Evolutionary conservation across 30 jellyfish, hydroid and myxozoan genomes (phyloP).

Genomic region (Turritopsis dohrnii): DNA sequence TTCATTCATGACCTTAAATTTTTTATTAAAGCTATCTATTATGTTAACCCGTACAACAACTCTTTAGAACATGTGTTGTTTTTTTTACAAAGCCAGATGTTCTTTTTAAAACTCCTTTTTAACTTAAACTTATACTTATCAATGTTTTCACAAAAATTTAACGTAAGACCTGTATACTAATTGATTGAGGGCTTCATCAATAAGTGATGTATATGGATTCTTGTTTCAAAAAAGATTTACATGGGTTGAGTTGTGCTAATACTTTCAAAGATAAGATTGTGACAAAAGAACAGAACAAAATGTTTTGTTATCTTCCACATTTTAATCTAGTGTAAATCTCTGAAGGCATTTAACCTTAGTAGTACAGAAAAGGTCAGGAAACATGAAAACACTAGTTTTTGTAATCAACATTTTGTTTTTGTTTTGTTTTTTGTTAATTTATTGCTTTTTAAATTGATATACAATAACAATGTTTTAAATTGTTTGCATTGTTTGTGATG

Average conservation of each 20-base stretch:
- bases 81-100: background rate
- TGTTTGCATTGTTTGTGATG: background rate
- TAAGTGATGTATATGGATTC: background rate
- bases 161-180: background rate
- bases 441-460: background rate
- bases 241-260: background rate
- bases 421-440: background rate
- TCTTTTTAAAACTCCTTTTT: background rate
- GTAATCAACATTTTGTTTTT: background rate
- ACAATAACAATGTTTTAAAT: background rate
- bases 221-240: background rate
- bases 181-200: background rate
- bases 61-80: background rate
- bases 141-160: background rate
- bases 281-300: background rate
- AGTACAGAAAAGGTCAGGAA: background rate
- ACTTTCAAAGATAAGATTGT: background rate
- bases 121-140: background rate
- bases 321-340: background rate
- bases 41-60: background rate
- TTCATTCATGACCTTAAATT: background rate
- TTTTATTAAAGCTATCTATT: background rate
- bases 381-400: background rate
- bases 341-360: background rate
- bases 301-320: background rate